Evolutionary conservation across 2,797 vertebrate genomes (phyloP).

Genomic region (Liparis tanakae): DNA sequence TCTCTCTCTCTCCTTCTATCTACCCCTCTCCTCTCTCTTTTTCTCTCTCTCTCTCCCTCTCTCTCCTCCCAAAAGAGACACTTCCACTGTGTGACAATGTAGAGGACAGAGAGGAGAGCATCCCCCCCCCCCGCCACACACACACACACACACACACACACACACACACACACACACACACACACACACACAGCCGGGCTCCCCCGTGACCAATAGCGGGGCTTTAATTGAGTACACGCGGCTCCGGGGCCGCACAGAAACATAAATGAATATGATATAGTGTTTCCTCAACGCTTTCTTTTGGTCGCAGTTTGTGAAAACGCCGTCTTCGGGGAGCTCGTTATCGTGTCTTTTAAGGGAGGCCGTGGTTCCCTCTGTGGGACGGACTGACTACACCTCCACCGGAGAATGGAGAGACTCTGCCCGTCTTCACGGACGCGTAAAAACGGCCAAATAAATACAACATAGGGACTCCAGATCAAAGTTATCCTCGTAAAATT

Average conservation of each 20-base stretch:
- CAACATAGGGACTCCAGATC: background rate
- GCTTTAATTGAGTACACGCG: conserved; percentile 36
- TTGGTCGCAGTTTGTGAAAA: conserved; percentile 45
- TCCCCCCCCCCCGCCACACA: too few relatives aligned
- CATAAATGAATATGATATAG: conserved; percentile 30
- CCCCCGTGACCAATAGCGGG: conserved; percentile 37
- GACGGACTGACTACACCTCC: conserved; percentile 9
- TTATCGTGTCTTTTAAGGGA: conserved; percentile 39
- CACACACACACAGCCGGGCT: conserved; percentile 26
- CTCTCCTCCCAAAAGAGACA: conserved; percentile 11
- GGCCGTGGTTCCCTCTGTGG: conserved; percentile 17
- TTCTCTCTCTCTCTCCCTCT: conserved; percentile 1
- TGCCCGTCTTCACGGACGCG: conserved; percentile 1
- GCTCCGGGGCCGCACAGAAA: conserved; percentile 20
- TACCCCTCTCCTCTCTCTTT: too few relatives aligned
- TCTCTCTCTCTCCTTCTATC: too few relatives aligned
- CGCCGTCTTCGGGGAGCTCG: conserved; percentile 50
- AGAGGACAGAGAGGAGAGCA: too few relatives aligned
- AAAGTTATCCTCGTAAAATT: background rate
- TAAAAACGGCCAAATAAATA: background rate
- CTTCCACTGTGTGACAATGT: conserved; percentile 29
- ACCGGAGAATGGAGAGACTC: conserved; percentile 1
- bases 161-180: background rate
- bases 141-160: conserved; percentile 24
- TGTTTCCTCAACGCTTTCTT: conserved; percentile 28